Conservation (phyloP, 2,113 vertebrate genomes). For the Neotoma lepida region DNA sequence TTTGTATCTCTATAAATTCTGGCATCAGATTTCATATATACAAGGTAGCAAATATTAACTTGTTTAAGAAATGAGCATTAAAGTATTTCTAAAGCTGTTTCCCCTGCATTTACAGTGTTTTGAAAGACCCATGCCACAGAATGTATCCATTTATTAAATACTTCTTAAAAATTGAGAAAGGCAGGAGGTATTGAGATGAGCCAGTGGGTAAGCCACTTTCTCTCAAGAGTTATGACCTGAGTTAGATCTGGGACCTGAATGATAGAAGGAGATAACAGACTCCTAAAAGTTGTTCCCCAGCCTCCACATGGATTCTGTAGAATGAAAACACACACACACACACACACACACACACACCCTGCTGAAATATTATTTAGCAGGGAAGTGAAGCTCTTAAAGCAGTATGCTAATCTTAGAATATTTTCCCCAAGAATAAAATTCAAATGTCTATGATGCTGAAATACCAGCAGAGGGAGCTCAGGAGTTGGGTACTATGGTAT, state of each 20-base stretch:
- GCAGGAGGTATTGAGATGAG: not conserved
- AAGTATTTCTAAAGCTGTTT: not conserved
- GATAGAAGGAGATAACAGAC: not conserved
- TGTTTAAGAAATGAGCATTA: not conserved
- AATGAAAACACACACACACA: too few relatives aligned
- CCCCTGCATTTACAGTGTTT: not conserved
- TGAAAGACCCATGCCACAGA: not conserved
- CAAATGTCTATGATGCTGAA: not conserved
- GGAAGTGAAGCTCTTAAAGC: not conserved
- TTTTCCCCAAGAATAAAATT: not conserved
- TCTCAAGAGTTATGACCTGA: not conserved
- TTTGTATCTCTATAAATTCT: not conserved
- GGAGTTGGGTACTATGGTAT: fast-evolving
- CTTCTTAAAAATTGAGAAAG: not conserved
- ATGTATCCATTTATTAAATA: not conserved
- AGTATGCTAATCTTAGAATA: fast-evolving
- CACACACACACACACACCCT: not conserved
- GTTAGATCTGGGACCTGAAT: not conserved
- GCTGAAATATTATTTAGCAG: not conserved
- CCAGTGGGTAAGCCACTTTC: not conserved
- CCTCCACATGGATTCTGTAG: not conserved
- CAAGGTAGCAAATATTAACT: not conserved
- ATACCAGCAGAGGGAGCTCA: constrained; percentile 62
- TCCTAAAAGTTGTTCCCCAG: not conserved
- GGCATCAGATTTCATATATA: not conserved